phyloP scores from a whole-genome alignment of 2,797 vertebrate species.

The Thunnus albacares region DNA sequence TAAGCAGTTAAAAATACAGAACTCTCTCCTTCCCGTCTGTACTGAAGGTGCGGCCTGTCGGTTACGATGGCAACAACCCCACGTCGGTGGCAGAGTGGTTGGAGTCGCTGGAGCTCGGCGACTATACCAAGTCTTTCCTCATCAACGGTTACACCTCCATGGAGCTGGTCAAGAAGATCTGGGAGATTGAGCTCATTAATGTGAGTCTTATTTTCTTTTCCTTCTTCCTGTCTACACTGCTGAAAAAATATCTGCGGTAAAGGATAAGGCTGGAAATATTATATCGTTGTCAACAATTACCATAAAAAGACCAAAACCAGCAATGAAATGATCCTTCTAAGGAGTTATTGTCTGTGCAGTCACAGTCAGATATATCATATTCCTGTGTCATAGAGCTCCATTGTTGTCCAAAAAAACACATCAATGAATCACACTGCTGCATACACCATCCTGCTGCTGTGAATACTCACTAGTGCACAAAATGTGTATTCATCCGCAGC shows the following conservation, averaged over 20 bases:
- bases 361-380: too few species aligned
- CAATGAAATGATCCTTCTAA: too few species aligned
- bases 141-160: conserved; percentile 98
- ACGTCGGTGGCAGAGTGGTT: conserved; percentile 98
- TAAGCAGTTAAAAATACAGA: not conserved
- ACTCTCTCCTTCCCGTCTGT: conserved; percentile 25
- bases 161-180: conserved; percentile 99
- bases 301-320: not conserved
- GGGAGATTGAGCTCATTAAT: conserved; percentile 99
- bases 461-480: conserved; percentile 17
- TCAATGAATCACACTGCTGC: not conserved
- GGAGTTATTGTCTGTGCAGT: not conserved
- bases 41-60: conserved; percentile 93
- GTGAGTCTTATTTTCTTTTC: conserved; percentile 85
- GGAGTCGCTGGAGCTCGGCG: conserved; percentile 96
- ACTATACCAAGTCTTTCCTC: conserved; percentile 98
- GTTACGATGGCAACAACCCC: conserved; percentile 96
- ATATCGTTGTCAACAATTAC: not conserved
- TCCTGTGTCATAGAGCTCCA: too few species aligned
- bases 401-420: too few species aligned
- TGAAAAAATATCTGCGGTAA: not conserved
- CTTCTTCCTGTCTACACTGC: not conserved
- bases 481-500: conserved; percentile 4
- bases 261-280: not conserved
- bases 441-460: conserved; percentile 2